These are phyloP conservation scores for Pyralis farinalis DNA, from an alignment of 2,888 invertebrate genomes.

Conservation along the genomic window DNA sequence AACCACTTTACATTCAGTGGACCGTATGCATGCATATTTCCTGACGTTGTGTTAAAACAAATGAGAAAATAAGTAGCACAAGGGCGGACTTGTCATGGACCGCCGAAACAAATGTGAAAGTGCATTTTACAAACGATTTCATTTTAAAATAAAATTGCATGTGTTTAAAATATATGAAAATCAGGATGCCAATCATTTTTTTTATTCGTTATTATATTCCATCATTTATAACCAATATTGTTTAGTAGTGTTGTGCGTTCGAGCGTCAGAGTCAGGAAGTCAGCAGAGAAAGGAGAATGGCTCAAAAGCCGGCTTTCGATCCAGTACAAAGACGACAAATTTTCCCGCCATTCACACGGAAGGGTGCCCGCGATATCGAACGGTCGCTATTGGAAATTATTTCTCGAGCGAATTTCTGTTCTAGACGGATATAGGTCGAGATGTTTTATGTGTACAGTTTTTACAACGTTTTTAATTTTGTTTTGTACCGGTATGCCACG, in stretches of 20 bases:
- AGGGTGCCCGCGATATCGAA: constrained; percentile 37
- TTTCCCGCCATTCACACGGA: constrained; percentile 51
- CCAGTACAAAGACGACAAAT: constrained; percentile 50
- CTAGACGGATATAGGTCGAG: constrained; percentile 62
- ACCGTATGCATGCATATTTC: too few species aligned
- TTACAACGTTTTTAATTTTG: constrained; percentile 25
- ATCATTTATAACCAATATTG: too few species aligned
- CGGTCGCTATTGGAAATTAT: constrained; percentile 56
- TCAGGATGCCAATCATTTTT: too few species aligned
- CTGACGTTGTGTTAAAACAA: too few species aligned
- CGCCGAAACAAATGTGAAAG: too few species aligned
- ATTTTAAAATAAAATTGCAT: too few species aligned
- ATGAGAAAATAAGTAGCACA: too few species aligned
- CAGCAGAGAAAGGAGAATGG: constrained; percentile 33
- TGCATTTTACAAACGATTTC: too few species aligned
- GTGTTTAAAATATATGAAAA: too few species aligned
- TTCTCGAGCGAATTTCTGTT: constrained; percentile 52
- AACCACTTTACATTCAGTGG: too few species aligned
- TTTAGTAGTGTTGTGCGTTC: constrained; percentile 6
- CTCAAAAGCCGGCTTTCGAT: constrained; percentile 31
- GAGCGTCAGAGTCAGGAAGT: constrained; percentile 23
- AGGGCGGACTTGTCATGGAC: too few species aligned
- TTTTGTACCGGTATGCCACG: neutral
- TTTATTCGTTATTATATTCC: too few species aligned
- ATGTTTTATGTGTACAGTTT: constrained; percentile 49